Evolutionary conservation across 2,888 invertebrate species (phyloP), one percentile per base, ranked within the genome.

Genomic region (Caradrina kadenii): DNA sequence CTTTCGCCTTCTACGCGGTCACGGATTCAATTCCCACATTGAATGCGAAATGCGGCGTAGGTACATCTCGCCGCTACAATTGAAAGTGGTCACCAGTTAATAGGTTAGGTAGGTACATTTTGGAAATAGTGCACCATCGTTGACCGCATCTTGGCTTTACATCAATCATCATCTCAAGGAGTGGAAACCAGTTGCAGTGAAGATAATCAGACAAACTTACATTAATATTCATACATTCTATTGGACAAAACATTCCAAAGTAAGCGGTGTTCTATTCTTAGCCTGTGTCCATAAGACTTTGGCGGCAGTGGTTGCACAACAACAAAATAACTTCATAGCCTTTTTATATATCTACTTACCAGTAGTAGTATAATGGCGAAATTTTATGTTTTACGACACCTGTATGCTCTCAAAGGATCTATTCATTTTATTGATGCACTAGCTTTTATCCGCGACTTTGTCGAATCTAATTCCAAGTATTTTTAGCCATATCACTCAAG

Each of bases 1-100:
- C 39, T 56, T 66, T n/a, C 53, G 53, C 13, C 49, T 69, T 80
- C 35, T 31, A 35, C 53, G 52, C 19, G 63, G 74, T 61, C 56
- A 53, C 42, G 45, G 19, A 55, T 45, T 56, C 35, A 62, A 62
- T 62, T 62, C 56, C 13, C 31, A 63, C 50, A 62, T 52, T 66
- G 50, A n/a, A 73, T 62, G 58, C 13, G 35, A 45, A 71, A 42
- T 63, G 59, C 19, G 21, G 54, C 13, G 39, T 59, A 22, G 15
- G n/a, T n/a, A n/a, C n/a, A 48, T 54, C 21, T 10, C 13, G 21
- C 10, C n/a, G 15, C 15, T 15, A 13, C 7, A 19, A 22, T 55
- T 55, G 0, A 19, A 26, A 26, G 13, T 13, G 35, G 39, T 19
- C 3, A 53, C 31, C 15, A 21, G 17, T 39, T 2, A 39, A 52